phyloP scores from a whole-genome alignment of 2,888 invertebrate genomes.

The Gastracanthus pulcherrimus region DNA sequence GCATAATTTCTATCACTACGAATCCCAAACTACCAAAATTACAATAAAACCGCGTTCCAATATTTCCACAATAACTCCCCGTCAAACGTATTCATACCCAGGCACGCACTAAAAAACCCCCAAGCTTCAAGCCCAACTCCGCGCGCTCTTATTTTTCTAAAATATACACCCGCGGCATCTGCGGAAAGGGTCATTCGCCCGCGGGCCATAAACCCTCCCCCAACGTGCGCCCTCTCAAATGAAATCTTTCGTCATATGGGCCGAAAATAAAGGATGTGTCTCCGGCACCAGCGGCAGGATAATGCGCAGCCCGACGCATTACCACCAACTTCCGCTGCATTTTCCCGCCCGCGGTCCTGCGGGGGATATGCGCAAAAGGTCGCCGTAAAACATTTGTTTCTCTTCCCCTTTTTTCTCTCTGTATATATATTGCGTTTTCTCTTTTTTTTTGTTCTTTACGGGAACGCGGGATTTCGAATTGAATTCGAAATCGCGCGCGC shows the following conservation, averaged over 20 bases:
- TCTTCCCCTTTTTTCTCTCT: conserved; percentile 32
- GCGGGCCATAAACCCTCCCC: conserved; percentile 33
- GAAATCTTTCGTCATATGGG: conserved; percentile 55
- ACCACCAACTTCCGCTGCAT: background rate
- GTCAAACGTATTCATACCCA: background rate
- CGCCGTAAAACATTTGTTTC: conserved; percentile 1
- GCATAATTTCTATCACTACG: no score
- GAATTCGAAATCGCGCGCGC: conserved; percentile 75
- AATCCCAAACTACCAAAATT: no score
- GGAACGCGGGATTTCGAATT: conserved; percentile 69
- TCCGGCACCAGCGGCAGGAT: conserved; percentile 1
- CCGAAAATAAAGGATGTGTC: conserved; percentile 52
- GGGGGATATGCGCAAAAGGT: conserved; percentile 25
- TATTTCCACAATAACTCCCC: background rate
- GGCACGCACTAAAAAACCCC: background rate
- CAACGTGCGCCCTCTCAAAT: conserved; percentile 30
- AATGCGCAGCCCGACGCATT: conserved; percentile 23
- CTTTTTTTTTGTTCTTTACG: no score
- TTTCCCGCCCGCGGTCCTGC: no score
- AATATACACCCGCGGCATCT: background rate
- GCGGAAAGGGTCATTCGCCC: conserved; percentile 2
- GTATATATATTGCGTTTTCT: conserved; percentile 68
- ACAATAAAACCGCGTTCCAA: no score
- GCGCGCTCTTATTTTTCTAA: background rate
- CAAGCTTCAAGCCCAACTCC: no score